Percentiles rank a stretch among this genome's conserved stretches.
Evolutionary conservation across 2,888 invertebrate genomes (phyloP).

Genomic region (Kryphioiulus occultus): DNA sequence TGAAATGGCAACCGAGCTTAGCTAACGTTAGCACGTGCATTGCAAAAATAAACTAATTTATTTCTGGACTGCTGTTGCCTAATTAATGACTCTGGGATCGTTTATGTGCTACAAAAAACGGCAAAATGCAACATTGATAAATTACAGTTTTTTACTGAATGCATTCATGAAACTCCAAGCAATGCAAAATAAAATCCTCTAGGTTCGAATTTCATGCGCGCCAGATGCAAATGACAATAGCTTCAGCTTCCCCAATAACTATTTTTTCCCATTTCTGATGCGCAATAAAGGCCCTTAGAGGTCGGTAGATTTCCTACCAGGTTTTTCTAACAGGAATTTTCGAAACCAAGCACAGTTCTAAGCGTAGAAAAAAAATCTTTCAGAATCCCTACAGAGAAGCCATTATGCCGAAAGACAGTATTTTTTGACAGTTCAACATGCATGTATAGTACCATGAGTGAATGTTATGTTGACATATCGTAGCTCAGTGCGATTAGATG

Average conservation of each 20-base stretch:
- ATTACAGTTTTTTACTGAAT: not conserved
- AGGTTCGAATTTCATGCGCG: not conserved
- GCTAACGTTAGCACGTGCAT: not conserved
- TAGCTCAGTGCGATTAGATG: not conserved
- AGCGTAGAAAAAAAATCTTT: not conserved
- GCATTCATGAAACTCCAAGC: not conserved
- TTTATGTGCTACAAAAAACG: not conserved
- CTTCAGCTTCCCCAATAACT: not conserved
- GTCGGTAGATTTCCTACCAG: not conserved
- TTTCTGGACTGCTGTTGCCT: constrained; percentile 24
- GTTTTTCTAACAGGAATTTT: not conserved
- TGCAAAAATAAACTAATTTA: not conserved
- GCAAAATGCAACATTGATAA: not conserved
- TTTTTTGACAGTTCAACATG: constrained; percentile 10
- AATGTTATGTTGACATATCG: not conserved
- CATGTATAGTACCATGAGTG: not conserved
- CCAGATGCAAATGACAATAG: constrained; percentile 30
- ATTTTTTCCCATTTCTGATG: not conserved
- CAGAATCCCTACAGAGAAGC: not conserved
- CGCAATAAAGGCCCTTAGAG: not conserved
- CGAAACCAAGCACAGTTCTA: not conserved
- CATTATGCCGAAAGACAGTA: not conserved
- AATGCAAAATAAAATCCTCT: not conserved
- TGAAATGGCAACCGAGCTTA: not conserved
- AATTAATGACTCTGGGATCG: constrained; percentile 20